phyloP scores from a whole-genome alignment of 2,888 invertebrate genomes.

The Caenorhabditis doughertyi region DNA sequence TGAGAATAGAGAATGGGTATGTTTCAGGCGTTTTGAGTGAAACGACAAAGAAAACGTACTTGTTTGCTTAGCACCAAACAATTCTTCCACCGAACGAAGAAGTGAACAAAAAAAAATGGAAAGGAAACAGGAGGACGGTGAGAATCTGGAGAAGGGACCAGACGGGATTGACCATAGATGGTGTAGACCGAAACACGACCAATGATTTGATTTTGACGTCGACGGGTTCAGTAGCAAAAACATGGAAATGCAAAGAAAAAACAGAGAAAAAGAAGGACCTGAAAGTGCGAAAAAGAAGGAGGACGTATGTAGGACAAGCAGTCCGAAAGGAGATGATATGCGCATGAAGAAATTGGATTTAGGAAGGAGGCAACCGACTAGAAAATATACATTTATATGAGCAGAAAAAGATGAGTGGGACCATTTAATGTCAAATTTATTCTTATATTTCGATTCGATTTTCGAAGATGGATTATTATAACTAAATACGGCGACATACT shows the following conservation, averaged over 20 bases:
- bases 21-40: slow-evolving; percentile 45
- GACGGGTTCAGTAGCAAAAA: slow-evolving; percentile 26
- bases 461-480: slow-evolving; percentile 39
- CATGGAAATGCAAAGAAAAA: slow-evolving; percentile 42
- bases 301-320: slow-evolving; percentile 33
- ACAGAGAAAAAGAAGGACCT: slow-evolving; percentile 34
- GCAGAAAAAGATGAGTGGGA: slow-evolving; percentile 14
- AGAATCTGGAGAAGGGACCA: slow-evolving; percentile 34
- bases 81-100: slow-evolving; percentile 22
- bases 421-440: slow-evolving; percentile 29
- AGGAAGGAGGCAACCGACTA: slow-evolving; percentile 45
- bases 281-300: slow-evolving; percentile 56
- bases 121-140: slow-evolving; percentile 55
- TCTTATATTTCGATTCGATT: slow-evolving; percentile 25
- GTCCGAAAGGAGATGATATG: slow-evolving; percentile 45
- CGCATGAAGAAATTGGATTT: slow-evolving; percentile 63
- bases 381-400: slow-evolving; percentile 41
- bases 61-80: slow-evolving; percentile 41
- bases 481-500: slow-evolving; percentile 1
- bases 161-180: slow-evolving; percentile 28
- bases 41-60: slow-evolving; percentile 48
- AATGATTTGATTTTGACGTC: slow-evolving; percentile 56
- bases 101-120: not conserved
- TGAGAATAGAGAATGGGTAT: slow-evolving; percentile 28
- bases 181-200: slow-evolving; percentile 21